phyloP scores from a whole-genome alignment of 23 tunicate genomes.

The Trididemnum miniatum region DNA sequence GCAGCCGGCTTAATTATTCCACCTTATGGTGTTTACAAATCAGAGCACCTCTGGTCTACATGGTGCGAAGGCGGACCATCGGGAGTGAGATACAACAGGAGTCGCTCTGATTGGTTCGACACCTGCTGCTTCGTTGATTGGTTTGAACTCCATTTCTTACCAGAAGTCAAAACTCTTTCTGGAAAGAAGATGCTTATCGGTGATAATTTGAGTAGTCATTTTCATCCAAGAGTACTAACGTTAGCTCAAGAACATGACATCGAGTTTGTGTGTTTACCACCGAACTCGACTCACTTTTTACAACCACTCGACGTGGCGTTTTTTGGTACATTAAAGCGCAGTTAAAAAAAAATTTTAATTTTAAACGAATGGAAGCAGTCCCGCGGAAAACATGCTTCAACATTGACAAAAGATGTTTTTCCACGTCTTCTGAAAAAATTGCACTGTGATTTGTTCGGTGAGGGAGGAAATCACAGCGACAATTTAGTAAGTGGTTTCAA shows the following conservation, averaged over 20 bases:
- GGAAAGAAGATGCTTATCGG: slow-evolving; percentile 23
- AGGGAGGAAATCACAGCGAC: not conserved
- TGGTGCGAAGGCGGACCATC: slow-evolving; percentile 32
- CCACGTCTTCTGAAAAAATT: not conserved
- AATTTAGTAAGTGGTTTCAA: not conserved
- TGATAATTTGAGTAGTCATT: slow-evolving; percentile 8
- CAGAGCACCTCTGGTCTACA: slow-evolving; percentile 38
- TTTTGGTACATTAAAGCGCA: not conserved
- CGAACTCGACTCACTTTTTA: slow-evolving; percentile 17
- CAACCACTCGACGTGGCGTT: slow-evolving; percentile 16
- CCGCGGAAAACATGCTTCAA: not conserved
- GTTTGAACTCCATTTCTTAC: not conserved
- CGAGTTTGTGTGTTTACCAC: slow-evolving; percentile 6
- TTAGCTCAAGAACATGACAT: not conserved
- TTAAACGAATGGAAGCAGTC: not conserved
- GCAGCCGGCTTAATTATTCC: slow-evolving; percentile 3
- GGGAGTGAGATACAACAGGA: slow-evolving; percentile 26
- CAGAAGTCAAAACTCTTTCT: not conserved
- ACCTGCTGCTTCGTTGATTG: slow-evolving; percentile 16
- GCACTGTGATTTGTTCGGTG: not conserved
- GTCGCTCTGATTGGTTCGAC: slow-evolving; percentile 33
- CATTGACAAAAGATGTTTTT: slow-evolving; percentile 19
- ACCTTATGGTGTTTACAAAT: slow-evolving; percentile 19
- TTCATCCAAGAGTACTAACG: not conserved
- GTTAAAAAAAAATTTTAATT: slow-evolving; percentile 12